Conservation (phyloP, 2,888 invertebrate genomes). For the Crematogaster levior region DNA sequence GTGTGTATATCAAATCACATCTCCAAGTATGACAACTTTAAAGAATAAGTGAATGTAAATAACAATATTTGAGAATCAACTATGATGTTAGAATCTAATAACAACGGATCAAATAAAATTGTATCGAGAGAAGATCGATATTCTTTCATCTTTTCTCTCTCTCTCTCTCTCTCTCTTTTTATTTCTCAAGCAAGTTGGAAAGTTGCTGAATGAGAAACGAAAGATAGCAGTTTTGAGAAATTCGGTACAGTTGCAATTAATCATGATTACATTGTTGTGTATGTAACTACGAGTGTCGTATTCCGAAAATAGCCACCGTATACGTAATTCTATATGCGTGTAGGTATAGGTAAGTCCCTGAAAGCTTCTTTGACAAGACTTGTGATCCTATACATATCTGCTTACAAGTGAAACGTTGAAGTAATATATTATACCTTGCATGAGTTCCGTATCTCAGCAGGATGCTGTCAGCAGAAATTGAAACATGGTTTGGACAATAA, state of each 20-base stretch:
- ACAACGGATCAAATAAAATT: not conserved
- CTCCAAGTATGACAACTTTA: not conserved
- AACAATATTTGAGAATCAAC: not conserved
- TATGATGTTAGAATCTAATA: not conserved
- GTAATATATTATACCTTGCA: conserved; percentile 31
- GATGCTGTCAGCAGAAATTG: conserved; percentile 28
- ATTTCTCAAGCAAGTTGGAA: not conserved
- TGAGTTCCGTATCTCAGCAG: not conserved
- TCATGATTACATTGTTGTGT: conserved; percentile 37
- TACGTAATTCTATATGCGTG: conserved; percentile 35
- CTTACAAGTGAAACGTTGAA: conserved; percentile 29
- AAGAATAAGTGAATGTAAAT: not conserved
- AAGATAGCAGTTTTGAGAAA: not conserved
- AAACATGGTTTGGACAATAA: conserved; percentile 19
- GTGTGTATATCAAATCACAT: not conserved
- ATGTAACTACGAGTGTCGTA: conserved; percentile 10
- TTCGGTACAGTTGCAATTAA: conserved; percentile 23
- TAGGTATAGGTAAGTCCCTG: conserved; percentile 37
- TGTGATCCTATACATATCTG: conserved; percentile 34
- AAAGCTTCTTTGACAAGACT: conserved; percentile 61
- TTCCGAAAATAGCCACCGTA: conserved; percentile 17
- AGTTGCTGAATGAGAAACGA: not conserved
- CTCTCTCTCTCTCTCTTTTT: not conserved
- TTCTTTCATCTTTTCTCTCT: not conserved
- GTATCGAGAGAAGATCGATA: not conserved